Evolutionary conservation across 2,888 invertebrate species (phyloP).

Genomic region (Sepiola atlantica): DNA sequence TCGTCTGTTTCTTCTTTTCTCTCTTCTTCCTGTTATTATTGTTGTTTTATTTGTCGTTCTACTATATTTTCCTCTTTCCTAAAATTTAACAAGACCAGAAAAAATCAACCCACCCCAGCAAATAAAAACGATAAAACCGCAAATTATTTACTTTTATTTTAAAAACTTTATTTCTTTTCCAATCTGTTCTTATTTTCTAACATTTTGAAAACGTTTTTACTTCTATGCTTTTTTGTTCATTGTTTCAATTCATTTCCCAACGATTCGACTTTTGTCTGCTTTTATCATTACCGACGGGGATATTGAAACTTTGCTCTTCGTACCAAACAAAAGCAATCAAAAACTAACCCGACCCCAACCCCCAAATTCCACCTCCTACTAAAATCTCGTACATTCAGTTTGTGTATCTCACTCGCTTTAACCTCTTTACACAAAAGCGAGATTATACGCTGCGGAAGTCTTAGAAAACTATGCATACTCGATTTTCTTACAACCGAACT

Average conservation of each 20-base stretch:
- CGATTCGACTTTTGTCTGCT: background rate
- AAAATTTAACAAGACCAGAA: too few species aligned
- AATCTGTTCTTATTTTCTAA: background rate
- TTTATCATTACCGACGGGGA: background rate
- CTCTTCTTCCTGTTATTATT: too few species aligned
- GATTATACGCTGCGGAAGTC: background rate
- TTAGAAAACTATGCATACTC: background rate
- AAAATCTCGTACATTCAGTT: too few species aligned
- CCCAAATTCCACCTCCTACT: too few species aligned
- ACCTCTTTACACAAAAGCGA: background rate
- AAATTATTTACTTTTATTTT: too few species aligned
- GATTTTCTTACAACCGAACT: background rate
- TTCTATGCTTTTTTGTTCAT: background rate
- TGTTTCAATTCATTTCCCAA: background rate
- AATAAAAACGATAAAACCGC: too few species aligned
- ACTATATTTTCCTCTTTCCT: too few species aligned
- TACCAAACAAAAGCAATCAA: background rate
- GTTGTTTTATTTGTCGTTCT: too few species aligned
- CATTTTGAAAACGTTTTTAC: background rate
- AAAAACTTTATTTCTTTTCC: too few species aligned
- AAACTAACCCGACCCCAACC: background rate
- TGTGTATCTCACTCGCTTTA: background rate
- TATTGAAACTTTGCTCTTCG: background rate
- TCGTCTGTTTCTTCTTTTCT: too few species aligned
- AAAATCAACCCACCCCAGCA: too few species aligned